phyloP scores from a whole-genome alignment of 2,888 invertebrate species.

The Eustalomyia histrio region DNA sequence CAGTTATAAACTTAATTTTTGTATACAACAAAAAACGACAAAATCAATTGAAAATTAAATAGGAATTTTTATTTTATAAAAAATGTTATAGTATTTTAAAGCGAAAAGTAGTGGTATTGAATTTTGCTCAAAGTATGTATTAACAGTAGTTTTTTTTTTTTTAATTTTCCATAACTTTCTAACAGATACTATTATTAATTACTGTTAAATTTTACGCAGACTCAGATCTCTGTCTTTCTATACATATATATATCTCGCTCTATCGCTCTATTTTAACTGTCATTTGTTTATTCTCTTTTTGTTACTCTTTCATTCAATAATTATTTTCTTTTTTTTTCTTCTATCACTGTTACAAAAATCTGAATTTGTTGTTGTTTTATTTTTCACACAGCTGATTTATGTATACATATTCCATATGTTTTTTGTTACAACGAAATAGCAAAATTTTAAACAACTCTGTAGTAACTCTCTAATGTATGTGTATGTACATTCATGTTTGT shows the following conservation, averaged over 20 bases:
- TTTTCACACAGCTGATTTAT: constrained; percentile 58
- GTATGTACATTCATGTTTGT: neutral
- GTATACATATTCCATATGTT: constrained; percentile 44
- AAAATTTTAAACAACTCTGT: constrained; percentile 23
- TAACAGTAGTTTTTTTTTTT: too few relatives aligned
- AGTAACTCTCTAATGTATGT: too few relatives aligned
- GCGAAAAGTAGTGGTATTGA: too few relatives aligned
- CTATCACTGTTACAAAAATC: constrained; percentile 19
- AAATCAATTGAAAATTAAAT: neutral
- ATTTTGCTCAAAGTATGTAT: too few relatives aligned
- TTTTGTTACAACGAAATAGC: neutral
- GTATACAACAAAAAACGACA: neutral
- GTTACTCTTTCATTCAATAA: constrained; percentile 22
- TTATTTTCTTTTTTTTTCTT: constrained; percentile 19
- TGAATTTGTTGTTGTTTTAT: neutral
- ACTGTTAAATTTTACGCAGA: constrained; percentile 41
- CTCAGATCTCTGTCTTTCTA: constrained; percentile 7
- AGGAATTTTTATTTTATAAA: neutral
- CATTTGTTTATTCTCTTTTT: neutral
- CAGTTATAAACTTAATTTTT: too few relatives aligned
- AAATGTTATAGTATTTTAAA: too few relatives aligned
- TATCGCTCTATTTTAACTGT: too few relatives aligned
- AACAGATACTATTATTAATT: constrained; percentile 10
- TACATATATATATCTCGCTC: too few relatives aligned
- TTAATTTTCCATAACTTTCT: neutral